phyloP scores from a whole-genome alignment of 2,797 vertebrate genomes.

The Eulemur mongoz region DNA sequence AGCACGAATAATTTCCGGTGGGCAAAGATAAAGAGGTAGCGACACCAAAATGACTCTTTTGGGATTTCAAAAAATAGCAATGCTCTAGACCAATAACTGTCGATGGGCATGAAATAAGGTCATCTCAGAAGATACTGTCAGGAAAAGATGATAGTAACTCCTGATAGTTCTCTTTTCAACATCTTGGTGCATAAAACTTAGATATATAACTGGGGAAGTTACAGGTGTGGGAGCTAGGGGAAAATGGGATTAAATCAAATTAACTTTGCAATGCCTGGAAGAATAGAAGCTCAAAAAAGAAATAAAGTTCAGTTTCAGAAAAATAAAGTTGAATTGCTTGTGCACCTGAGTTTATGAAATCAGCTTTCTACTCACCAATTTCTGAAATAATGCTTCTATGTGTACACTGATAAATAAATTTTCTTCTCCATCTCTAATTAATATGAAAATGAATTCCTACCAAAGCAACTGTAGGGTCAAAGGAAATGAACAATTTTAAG shows the following conservation, averaged over 20 bases:
- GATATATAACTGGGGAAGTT: neutral
- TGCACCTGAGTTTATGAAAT: conserved; percentile 57
- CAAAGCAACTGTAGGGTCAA: neutral
- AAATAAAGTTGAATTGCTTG: conserved; percentile 33
- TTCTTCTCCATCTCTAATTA: conserved; percentile 47
- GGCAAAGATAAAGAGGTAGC: neutral
- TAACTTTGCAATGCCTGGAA: conserved; percentile 30
- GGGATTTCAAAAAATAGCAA: neutral
- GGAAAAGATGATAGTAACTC: neutral
- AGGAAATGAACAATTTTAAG: conserved; percentile 42
- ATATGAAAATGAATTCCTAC: conserved; percentile 32
- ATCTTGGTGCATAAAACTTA: neutral
- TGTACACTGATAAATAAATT: neutral
- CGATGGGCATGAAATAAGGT: neutral
- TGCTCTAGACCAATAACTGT: neutral
- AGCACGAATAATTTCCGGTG: neutral
- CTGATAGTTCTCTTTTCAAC: neutral
- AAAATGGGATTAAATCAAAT: conserved; percentile 23
- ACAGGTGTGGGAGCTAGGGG: neutral
- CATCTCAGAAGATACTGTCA: neutral
- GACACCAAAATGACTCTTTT: neutral
- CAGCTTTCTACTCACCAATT: conserved; percentile 19
- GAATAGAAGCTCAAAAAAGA: conserved; percentile 24
- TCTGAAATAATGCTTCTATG: neutral
- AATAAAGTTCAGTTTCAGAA: conserved; percentile 60